Evolutionary conservation across 2,888 invertebrate genomes (phyloP).

Genomic region (Conchocele bisecta): DNA sequence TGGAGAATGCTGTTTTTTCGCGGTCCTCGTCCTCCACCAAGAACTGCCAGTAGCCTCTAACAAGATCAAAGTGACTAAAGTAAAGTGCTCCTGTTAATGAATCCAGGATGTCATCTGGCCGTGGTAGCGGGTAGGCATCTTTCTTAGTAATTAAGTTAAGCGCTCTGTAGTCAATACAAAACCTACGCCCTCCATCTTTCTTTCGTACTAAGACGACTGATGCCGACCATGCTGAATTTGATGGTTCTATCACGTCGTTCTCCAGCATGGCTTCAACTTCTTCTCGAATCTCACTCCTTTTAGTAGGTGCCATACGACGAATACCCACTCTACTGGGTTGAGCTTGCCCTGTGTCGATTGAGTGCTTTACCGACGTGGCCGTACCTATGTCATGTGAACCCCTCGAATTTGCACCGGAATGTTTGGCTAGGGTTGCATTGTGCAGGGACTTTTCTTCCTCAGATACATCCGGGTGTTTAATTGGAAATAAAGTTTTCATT

Average conservation of each 20-base stretch:
- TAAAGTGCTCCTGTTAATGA: conserved; percentile 8
- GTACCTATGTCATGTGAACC: too few relatives aligned
- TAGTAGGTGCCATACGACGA: neutral
- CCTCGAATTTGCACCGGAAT: too few relatives aligned
- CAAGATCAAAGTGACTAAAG: conserved; percentile 7
- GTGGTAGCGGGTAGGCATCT: conserved; percentile 1
- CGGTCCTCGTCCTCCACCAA: neutral
- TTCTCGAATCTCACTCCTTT: conserved; percentile 2
- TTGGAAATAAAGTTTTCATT: too few relatives aligned
- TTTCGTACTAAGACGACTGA: conserved; percentile 6
- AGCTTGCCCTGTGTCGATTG: conserved; percentile 18
- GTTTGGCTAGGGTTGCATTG: neutral
- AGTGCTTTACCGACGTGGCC: too few relatives aligned
- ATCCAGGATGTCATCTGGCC: conserved; percentile 12
- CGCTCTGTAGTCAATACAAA: conserved; percentile 1
- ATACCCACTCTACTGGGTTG: conserved; percentile 11
- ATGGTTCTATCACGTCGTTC: conserved; percentile 17
- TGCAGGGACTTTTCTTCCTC: neutral
- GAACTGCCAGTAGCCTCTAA: conserved; percentile 20
- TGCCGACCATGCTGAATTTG: conserved; percentile 9
- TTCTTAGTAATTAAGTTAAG: conserved; percentile 1
- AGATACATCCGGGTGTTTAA: neutral
- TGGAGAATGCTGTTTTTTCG: conserved; percentile 21
- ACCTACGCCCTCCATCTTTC: conserved; percentile 6
- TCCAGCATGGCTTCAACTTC: conserved; percentile 10